Evolutionary conservation across 1,140 invertebrate species (phyloP), one percentile per base, ranked within the genome.

Genomic region (Bombus pascuorum): DNA sequence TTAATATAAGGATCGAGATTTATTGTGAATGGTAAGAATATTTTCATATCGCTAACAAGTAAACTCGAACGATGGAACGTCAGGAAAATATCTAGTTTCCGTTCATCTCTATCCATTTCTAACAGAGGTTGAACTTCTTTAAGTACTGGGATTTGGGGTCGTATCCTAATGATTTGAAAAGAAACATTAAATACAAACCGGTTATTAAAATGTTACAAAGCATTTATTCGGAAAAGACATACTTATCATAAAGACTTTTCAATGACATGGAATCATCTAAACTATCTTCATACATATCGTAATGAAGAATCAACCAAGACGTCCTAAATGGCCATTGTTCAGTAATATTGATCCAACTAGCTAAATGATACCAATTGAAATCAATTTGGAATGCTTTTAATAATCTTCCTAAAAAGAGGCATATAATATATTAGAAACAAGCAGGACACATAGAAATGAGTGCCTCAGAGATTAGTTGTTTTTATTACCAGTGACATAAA

Each of bases 271-370:
- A 96, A 93, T 99, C 98, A 79, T 99, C 98, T 25, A 98, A 96
- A 80, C 96, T 96, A 65, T 99, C 98, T 93, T 99, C 98, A 91
- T 97, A 97, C 80, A 97, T 97, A 94, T 99, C 99, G 93, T 98
- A 98, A 94, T 99, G 97, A 87, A 99, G 96, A 81, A 99, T 99
- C 87, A 99, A 98, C 98, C 99, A 99, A 28, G 98, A 99, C 22
- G 98, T 98, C 81, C 99, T 96, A 94, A 99, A 98, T 1, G 99
- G 99, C 99, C 99, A 99, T 94, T 99, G 99, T 94, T 99, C 99
- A 0, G 99, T 99, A 57, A 99, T 97, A 94, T 99, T 99, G 73
- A 99, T 98, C 99, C 99, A 99, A 77, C 98, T 98, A 76, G 98
- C 98, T 87, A 99, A 95, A 89, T 99, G 97, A 95, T 99, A 98